Conservation (phyloP, 2,888 invertebrate species). For the Xestia xanthographa region DNA sequence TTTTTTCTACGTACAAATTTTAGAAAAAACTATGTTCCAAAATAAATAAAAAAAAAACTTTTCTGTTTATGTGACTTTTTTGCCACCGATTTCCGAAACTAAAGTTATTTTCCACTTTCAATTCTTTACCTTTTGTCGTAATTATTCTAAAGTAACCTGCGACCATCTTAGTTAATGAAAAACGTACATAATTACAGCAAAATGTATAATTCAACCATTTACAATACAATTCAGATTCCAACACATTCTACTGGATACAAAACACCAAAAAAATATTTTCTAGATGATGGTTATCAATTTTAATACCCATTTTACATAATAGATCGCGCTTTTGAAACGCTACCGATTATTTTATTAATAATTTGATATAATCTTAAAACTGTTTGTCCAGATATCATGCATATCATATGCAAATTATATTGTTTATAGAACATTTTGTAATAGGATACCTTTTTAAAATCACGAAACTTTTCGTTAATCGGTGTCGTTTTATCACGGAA, state of each 20-base stretch:
- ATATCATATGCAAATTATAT: slow-evolving; percentile 54
- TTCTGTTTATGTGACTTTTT: too few species aligned
- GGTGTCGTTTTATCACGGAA: slow-evolving; percentile 29
- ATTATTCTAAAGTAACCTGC: neutral
- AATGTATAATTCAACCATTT: slow-evolving; percentile 34
- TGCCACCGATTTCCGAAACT: too few species aligned
- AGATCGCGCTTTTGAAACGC: slow-evolving; percentile 19
- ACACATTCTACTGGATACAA: slow-evolving; percentile 1
- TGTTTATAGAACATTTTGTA: slow-evolving; percentile 36
- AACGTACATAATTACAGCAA: neutral
- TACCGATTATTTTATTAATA: slow-evolving; percentile 41
- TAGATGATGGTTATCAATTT: slow-evolving; percentile 29
- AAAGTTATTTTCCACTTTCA: neutral
- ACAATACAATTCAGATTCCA: slow-evolving; percentile 14
- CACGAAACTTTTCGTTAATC: slow-evolving; percentile 14
- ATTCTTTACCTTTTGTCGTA: neutral
- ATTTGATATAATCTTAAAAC: slow-evolving; percentile 39
- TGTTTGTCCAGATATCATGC: slow-evolving; percentile 23
- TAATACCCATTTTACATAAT: slow-evolving; percentile 42
- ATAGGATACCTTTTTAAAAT: slow-evolving; percentile 33
- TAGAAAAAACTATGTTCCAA: neutral
- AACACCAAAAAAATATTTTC: slow-evolving; percentile 19
- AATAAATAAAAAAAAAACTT: too few species aligned
- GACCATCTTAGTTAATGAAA: neutral
- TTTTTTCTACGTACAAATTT: neutral